Evolutionary conservation across 2,888 invertebrate species (phyloP).

Genomic region (Cryptocheilus praepositus): DNA sequence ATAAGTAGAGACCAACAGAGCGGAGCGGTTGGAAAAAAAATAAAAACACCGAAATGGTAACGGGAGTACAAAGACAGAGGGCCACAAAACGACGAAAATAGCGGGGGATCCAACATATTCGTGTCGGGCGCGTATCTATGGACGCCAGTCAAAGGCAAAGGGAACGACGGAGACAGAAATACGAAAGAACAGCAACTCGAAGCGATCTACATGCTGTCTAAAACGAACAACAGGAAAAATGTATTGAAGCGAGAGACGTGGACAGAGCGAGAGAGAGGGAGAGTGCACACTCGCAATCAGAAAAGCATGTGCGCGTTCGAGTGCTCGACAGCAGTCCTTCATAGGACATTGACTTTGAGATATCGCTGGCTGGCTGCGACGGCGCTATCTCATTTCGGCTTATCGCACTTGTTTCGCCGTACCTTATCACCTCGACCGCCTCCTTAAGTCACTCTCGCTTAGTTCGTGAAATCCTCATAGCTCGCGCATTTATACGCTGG

Average conservation of each 20-base stretch:
- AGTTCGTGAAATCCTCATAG: conserved; percentile 46
- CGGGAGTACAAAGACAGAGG: too few species aligned
- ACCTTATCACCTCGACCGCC: conserved; percentile 62
- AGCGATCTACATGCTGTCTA: too few species aligned
- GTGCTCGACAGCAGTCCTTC: conserved; percentile 66
- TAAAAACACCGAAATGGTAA: too few species aligned
- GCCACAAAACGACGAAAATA: too few species aligned
- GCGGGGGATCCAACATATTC: too few species aligned
- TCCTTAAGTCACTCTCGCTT: conserved; percentile 54
- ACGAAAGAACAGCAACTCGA: too few species aligned
- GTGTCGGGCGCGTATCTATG: too few species aligned
- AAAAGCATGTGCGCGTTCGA: conserved; percentile 43
- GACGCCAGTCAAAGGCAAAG: too few species aligned
- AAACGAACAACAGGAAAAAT: too few species aligned
- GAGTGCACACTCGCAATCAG: conserved; percentile 41
- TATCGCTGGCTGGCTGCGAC: conserved; percentile 67
- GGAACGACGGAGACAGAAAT: too few species aligned
- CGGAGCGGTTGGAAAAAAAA: too few species aligned
- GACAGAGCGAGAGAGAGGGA: conserved; percentile 6
- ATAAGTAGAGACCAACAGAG: not conserved
- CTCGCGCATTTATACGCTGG: conserved; percentile 3
- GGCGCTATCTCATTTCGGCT: conserved; percentile 71
- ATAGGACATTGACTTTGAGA: conserved; percentile 75
- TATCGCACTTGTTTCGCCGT: conserved; percentile 69
- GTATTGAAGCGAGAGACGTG: conserved; percentile 1